These are phyloP conservation scores for Drosophila dunni DNA, from an alignment of 1,140 invertebrate species.

Conservation along the genomic window DNA sequence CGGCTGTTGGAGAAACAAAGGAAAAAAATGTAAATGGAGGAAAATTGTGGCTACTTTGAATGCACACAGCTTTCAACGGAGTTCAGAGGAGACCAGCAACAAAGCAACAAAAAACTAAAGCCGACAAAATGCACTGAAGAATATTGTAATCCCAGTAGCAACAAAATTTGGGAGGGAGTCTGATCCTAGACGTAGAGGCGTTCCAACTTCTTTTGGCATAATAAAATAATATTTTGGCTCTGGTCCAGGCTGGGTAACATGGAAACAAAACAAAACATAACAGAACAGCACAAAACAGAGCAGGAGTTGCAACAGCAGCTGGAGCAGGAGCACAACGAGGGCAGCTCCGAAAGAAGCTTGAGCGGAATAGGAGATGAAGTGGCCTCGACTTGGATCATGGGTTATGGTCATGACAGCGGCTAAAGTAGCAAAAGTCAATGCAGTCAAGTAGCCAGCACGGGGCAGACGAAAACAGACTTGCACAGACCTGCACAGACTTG, in stretches of 20 bases:
- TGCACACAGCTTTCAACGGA: constrained; percentile 23
- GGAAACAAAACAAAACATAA: constrained; percentile 36
- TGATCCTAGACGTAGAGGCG: constrained; percentile 34
- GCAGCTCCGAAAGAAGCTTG: constrained; percentile 29
- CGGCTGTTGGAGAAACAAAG: constrained; percentile 2
- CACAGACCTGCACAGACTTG: neutral
- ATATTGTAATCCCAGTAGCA: constrained; percentile 50
- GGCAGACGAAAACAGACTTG: neutral
- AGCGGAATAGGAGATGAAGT: constrained; percentile 53
- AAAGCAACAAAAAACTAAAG: constrained; percentile 18
- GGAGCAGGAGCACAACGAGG: constrained; percentile 16
- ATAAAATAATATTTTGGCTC: constrained; percentile 68
- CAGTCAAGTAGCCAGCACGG: constrained; percentile 44
- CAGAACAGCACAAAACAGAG: constrained; percentile 26
- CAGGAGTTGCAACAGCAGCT: constrained; percentile 26
- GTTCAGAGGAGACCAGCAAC: neutral
- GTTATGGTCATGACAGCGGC: constrained; percentile 54
- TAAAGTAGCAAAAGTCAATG: constrained; percentile 61
- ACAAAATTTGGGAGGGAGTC: constrained; percentile 28
- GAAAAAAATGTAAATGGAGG: constrained; percentile 26
- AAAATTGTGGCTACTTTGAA: constrained; percentile 60
- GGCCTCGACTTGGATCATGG: constrained; percentile 47
- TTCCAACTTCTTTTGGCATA: constrained; percentile 63
- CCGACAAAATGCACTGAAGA: constrained; percentile 20
- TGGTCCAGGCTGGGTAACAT: constrained; percentile 43